Conservation (phyloP, 2,888 invertebrate genomes). For the Sturmia bella region DNA sequence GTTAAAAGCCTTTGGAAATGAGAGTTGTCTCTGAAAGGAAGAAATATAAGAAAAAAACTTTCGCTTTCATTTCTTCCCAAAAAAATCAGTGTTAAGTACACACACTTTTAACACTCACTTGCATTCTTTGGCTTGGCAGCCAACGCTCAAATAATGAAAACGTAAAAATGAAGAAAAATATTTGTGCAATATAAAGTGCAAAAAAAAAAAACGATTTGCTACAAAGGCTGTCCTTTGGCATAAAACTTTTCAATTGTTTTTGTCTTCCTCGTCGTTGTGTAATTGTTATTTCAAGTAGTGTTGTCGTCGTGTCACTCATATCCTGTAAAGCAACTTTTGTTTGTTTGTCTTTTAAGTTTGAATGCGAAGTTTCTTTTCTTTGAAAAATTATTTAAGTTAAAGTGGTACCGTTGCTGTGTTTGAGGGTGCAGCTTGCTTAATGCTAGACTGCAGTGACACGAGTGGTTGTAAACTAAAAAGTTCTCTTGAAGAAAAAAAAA, state of each 20-base stretch:
- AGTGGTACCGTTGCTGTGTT: slow-evolving; percentile 9
- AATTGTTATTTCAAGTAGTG: slow-evolving; percentile 36
- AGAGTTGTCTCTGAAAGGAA: not conserved
- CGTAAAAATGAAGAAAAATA: slow-evolving; percentile 15
- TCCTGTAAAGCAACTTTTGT: slow-evolving; percentile 37
- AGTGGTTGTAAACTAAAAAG: slow-evolving; percentile 19
- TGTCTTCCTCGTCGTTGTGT: slow-evolving; percentile 14
- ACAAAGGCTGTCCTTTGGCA: slow-evolving; percentile 49
- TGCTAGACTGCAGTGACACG: slow-evolving; percentile 35
- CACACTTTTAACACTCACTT: slow-evolving; percentile 54
- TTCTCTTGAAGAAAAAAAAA: not conserved
- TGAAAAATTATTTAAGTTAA: not conserved
- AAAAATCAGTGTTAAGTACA: slow-evolving; percentile 62
- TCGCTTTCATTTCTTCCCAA: slow-evolving; percentile 12
- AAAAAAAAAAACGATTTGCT: slow-evolving; percentile 43
- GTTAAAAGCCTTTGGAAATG: not conserved
- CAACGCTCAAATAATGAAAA: slow-evolving; percentile 11
- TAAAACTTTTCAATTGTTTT: slow-evolving; percentile 54
- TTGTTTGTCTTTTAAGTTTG: slow-evolving; percentile 29
- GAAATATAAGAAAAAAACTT: slow-evolving; percentile 28
- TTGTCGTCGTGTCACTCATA: slow-evolving; percentile 54
- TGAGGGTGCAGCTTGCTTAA: slow-evolving; percentile 1
- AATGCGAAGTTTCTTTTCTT: slow-evolving; percentile 9
- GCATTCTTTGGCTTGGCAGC: slow-evolving; percentile 15
- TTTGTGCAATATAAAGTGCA: slow-evolving; percentile 47